Evolutionary conservation across 2,113 vertebrate genomes (phyloP), one percentile per base, ranked within the genome.

Genomic region (Euleptes europaea): DNA sequence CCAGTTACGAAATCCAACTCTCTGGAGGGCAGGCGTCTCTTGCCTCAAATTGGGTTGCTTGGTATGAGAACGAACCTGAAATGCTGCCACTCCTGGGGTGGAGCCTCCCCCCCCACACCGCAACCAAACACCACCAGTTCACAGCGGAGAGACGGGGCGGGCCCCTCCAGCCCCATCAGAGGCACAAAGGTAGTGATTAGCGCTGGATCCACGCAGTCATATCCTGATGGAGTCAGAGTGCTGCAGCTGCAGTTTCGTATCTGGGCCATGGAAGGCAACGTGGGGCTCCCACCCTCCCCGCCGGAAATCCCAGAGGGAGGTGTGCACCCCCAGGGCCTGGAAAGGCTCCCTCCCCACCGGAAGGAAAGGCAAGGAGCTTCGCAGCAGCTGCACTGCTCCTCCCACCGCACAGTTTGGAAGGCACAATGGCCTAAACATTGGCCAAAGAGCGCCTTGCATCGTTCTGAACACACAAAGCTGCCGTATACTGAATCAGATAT

Each of bases 161-260:
- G 57, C 80, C 87, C 66, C 82, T 88, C 87, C 78, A 0, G 51
- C 47, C 11, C 84, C 86, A 0, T 69, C 60, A 0, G 73, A 75
- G 83, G 86, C 33, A 70, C n/a, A 63, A 42, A 23, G 38, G n/a
- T 19, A 28, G 26, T 31, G 6, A 28, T 54, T 54, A 82, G 17
- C 5, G 33, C 86, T 88, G 91, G 87, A 70, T 84, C 76, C 74
- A 74, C 47, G 54, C 86, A 26, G 74, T n/a, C 84, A 2, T 12
- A 74, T 35, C 4, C 0, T 3, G 28, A 1, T 3, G 72, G 60
- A 70, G 51, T 60, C 11, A 21, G 26, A 66, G 31, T 26, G 3
- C 21, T 49, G 35, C 5, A 3, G 17, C 17, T 19, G 12, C 14
- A 63, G 23, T 73, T 65, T 19, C 9, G 4, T 4, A 23, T 57